A percentile compares a stretch with the other conserved stretches of the same genome.
Evolutionary conservation across 2,113 vertebrate species (phyloP).

Genomic region (Python bivittatus): DNA sequence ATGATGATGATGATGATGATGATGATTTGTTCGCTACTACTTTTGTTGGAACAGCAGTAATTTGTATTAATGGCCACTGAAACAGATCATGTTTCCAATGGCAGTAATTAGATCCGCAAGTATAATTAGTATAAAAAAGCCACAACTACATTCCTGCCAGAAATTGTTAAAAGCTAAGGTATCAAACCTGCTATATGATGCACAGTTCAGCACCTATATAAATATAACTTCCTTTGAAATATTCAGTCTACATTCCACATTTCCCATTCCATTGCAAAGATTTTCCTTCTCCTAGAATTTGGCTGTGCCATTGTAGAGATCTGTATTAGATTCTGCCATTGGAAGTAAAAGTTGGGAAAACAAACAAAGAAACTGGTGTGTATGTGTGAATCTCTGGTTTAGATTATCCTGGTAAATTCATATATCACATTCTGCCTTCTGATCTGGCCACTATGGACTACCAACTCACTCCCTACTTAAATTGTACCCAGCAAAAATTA

Average conservation of each 20-base stretch:
- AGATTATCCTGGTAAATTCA: neutral
- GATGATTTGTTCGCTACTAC: too few species aligned
- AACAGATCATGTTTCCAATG: neutral
- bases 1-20: too few species aligned
- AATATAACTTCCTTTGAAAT: neutral
- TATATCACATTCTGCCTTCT: neutral
- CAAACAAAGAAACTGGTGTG: neutral
- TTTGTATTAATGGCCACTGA: neutral
- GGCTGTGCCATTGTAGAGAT: neutral
- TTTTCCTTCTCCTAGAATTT: neutral
- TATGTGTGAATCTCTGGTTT: neutral
- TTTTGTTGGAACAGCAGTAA: neutral
- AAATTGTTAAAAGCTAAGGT: neutral
- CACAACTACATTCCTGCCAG: neutral
- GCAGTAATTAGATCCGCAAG: neutral
- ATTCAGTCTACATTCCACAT: neutral
- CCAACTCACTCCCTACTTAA: neutral
- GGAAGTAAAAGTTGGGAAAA: neutral
- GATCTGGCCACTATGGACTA: neutral
- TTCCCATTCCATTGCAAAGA: neutral
- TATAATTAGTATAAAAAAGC: neutral
- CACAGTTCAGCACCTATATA: neutral
- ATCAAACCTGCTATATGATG: neutral
- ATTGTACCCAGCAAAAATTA: neutral
- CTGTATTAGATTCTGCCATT: neutral